Evolutionary conservation across 2,888 invertebrate species (phyloP).

Genomic region (Euzophera pinguis): DNA sequence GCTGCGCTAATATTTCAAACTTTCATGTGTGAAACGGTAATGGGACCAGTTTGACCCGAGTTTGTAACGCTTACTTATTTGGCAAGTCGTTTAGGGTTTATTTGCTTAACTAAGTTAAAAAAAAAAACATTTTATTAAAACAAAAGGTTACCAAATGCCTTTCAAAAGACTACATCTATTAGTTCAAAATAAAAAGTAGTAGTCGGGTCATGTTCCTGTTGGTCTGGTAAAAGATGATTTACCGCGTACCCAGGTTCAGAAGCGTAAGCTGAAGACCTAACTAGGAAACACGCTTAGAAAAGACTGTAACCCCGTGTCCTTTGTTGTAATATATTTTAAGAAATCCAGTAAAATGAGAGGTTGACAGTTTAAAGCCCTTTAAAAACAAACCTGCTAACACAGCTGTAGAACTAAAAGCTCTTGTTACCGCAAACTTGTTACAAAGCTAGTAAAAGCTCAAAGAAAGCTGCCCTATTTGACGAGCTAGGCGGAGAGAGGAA

Average conservation of each 20-base stretch:
- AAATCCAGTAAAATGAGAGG: neutral
- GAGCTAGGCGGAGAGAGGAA: neutral
- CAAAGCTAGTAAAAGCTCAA: neutral
- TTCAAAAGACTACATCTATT: too few species aligned
- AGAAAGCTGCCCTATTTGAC: neutral
- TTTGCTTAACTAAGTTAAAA: neutral
- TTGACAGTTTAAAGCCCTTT: neutral
- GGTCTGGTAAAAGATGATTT: too few species aligned
- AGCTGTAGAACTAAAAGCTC: neutral
- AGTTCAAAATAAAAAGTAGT: too few species aligned
- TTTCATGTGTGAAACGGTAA: neutral
- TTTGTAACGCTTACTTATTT: neutral
- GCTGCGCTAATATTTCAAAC: slow-evolving; percentile 1
- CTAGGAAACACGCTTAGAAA: too few species aligned
- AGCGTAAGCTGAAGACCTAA: too few species aligned
- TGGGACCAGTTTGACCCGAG: neutral
- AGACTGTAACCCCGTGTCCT: too few species aligned
- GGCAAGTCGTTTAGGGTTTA: neutral
- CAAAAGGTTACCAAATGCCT: too few species aligned
- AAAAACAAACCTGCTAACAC: neutral
- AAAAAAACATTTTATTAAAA: too few species aligned
- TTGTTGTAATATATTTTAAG: too few species aligned
- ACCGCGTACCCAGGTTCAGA: too few species aligned
- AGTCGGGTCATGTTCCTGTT: too few species aligned
- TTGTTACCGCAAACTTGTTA: neutral